phyloP scores from a whole-genome alignment of 2,797 vertebrate genomes.

The Micropoecilia bifurca region DNA sequence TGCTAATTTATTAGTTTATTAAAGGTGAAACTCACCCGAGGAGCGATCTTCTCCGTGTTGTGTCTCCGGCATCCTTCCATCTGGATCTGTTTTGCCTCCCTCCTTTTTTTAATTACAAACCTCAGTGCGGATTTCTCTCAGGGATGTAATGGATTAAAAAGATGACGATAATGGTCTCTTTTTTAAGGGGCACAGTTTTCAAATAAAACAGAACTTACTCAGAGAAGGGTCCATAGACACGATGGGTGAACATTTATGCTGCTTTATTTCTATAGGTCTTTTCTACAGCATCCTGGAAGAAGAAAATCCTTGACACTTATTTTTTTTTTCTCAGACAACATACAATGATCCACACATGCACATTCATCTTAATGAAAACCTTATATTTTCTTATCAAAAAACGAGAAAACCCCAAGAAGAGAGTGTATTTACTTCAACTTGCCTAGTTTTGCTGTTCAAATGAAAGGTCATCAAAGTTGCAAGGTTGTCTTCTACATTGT shows the following conservation, averaged over 20 bases:
- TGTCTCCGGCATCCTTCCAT: slow-evolving; percentile 61
- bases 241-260: not conserved
- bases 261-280: not conserved
- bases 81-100: slow-evolving; percentile 61
- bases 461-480: not conserved
- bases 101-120: slow-evolving; percentile 75
- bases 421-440: not conserved
- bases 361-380: not conserved
- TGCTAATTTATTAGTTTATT: slow-evolving; percentile 79
- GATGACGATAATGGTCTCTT: slow-evolving; percentile 68
- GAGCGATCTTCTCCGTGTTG: slow-evolving; percentile 46
- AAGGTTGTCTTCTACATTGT: not conserved
- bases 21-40: slow-evolving; percentile 67
- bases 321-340: slow-evolving; percentile 8
- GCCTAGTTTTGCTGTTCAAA: not conserved
- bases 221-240: slow-evolving; percentile 20
- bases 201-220: slow-evolving; percentile 57
- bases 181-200: slow-evolving; percentile 70
- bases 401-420: not conserved
- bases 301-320: not conserved
- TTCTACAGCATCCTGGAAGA: not conserved
- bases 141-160: slow-evolving; percentile 86
- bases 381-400: not conserved
- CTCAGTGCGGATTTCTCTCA: slow-evolving; percentile 66
- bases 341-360: not conserved